Conservation (phyloP, 1,140 invertebrate species). For the Oedothorax gibbosus region DNA sequence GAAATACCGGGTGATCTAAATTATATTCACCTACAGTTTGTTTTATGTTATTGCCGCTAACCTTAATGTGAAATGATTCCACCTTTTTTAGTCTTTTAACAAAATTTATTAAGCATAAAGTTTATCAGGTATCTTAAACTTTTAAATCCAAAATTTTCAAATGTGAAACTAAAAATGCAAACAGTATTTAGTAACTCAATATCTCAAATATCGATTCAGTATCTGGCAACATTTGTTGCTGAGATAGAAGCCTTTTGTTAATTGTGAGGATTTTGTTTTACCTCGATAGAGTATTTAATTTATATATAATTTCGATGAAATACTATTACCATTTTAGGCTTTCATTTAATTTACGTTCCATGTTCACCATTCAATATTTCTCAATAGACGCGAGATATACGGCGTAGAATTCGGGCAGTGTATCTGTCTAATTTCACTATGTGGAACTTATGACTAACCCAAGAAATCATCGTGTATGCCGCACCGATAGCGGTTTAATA, state of each 20-base stretch:
- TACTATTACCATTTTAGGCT: slow-evolving; percentile 1
- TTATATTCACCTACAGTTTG: too few relatives aligned
- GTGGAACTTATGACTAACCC: slow-evolving; percentile 60
- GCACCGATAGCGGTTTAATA: slow-evolving; percentile 58
- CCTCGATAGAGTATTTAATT: slow-evolving; percentile 30
- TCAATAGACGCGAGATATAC: not conserved
- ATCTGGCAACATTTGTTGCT: slow-evolving; percentile 45
- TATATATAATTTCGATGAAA: slow-evolving; percentile 43
- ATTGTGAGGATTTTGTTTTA: slow-evolving; percentile 43
- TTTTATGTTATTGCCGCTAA: too few relatives aligned
- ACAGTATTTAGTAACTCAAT: slow-evolving; percentile 39
- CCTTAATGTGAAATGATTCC: too few relatives aligned
- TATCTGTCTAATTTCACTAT: slow-evolving; percentile 46
- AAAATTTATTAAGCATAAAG: too few relatives aligned
- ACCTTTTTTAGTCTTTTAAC: too few relatives aligned
- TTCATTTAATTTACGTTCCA: slow-evolving; percentile 8
- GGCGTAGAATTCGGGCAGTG: not conserved
- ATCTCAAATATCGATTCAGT: slow-evolving; percentile 34
- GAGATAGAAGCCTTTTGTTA: slow-evolving; percentile 58
- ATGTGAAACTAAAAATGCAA: not conserved
- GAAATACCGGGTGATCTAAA: too few relatives aligned
- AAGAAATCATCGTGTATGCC: slow-evolving; percentile 52
- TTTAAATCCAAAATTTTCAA: too few relatives aligned
- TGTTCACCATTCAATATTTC: slow-evolving; percentile 10
- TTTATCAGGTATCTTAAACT: too few relatives aligned